Base-by-base conservation (phyloP, 2,113 vertebrate genomes). In the Phalacrocorax aristotelis region DNA sequence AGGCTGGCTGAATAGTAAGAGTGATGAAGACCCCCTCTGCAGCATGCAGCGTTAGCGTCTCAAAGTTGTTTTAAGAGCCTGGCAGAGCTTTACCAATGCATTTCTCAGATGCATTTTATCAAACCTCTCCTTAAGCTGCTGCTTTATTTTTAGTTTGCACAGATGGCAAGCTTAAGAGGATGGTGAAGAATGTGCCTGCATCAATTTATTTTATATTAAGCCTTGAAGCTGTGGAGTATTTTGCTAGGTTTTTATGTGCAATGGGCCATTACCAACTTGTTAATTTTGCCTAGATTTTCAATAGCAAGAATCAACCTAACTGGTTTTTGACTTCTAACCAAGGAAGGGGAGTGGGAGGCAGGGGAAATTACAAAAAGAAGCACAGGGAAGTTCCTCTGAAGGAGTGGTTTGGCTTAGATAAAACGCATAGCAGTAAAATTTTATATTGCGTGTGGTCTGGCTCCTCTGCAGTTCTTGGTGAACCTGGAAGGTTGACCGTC, bases 71-170 rank as follows among this genome's bases (percentile, higher is more conserved):
- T 61, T 8, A 40, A 65, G 51, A 81, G 32, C 68, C 42, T 62
- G 89, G 74, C 76, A 74, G 62, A 82, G 84, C 61, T 84, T 68
- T 64, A 19, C 71, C 49, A 32, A 60, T 65, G 40, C 58, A 61
- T 76, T 93, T 84, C 85, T 82, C 8, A 0, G 65, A 52, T 85
- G 87, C 60, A 55, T 87, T 96, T 91, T 46, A 44, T 89, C 85
- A 95, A 95, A 27, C 54, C 42, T 49, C 60, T 93, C 71, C 85
- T 93, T 68, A 93, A 89, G 69, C 81, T 77, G 65, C 81, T 65
- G 58, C 75, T 94, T 94, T 96, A 96, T 88, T 96, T 96, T 95
- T 95, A 91, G 94, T 44, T 66, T 60, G 76, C 81, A 38, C 93
- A 96, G 89, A 96, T 95, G 95, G 95, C 65, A 66, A 48, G 52